Evolutionary conservation across 2,797 vertebrate species (phyloP).

Genomic region (Halcyon leucocephala): DNA sequence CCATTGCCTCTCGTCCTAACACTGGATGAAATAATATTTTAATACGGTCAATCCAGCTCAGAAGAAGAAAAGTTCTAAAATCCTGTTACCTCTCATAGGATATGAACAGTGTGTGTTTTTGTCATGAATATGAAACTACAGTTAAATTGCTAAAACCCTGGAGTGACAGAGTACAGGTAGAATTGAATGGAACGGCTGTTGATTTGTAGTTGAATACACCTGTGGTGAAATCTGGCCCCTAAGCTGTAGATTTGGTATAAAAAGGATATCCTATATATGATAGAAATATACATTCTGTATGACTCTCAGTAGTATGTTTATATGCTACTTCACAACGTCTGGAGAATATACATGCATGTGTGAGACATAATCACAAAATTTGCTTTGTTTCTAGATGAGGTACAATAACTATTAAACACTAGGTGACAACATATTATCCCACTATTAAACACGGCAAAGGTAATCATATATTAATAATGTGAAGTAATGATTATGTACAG

Average conservation of each 20-base stretch:
- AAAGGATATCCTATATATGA: background rate
- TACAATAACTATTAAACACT: background rate
- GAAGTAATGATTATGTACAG: background rate
- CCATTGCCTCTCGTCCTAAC: no score
- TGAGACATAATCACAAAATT: background rate
- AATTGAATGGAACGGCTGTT: background rate
- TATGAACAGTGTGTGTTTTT: background rate
- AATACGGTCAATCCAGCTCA: background rate
- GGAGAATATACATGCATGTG: background rate
- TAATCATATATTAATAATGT: background rate
- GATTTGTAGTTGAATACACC: background rate
- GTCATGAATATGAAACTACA: background rate
- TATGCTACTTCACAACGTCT: background rate
- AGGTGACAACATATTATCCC: background rate
- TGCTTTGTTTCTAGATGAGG: background rate
- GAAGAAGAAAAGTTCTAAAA: background rate
- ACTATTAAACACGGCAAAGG: background rate
- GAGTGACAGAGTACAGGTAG: background rate
- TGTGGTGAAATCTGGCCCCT: background rate
- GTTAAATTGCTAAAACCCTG: background rate
- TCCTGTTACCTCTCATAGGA: background rate
- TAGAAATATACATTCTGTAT: background rate
- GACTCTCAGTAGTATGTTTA: background rate
- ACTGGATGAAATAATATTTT: background rate
- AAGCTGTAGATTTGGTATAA: background rate